phyloP scores from a whole-genome alignment of 1,140 invertebrate genomes.

The Lethrus apterus region DNA sequence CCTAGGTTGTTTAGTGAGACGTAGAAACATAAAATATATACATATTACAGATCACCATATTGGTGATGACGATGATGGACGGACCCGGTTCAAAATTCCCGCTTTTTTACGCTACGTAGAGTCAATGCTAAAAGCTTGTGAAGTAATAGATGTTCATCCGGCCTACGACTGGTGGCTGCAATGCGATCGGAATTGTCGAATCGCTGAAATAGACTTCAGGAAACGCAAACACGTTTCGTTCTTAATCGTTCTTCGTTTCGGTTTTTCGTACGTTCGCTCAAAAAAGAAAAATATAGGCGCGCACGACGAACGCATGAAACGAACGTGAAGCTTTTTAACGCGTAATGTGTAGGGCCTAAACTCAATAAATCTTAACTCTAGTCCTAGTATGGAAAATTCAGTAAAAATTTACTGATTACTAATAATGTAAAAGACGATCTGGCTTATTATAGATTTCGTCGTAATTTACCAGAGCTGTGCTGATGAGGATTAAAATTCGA shows the following conservation, averaged over 20 bases:
- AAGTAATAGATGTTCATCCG: slow-evolving; percentile 26
- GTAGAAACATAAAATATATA: slow-evolving; percentile 8
- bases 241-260: too few relatives aligned
- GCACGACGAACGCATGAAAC: not conserved
- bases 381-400: too few relatives aligned
- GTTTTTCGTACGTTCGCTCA: too few relatives aligned
- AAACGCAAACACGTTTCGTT: too few relatives aligned
- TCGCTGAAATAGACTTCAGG: slow-evolving; percentile 23
- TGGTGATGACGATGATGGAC: slow-evolving; percentile 7
- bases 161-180: slow-evolving; percentile 32
- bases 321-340: too few relatives aligned
- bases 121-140: slow-evolving; percentile 24
- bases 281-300: slow-evolving; percentile 3
- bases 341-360: too few relatives aligned
- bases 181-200: slow-evolving; percentile 36
- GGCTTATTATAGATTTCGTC: too few relatives aligned
- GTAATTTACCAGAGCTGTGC: too few relatives aligned
- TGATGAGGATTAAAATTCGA: too few relatives aligned
- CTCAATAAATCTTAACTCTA: too few relatives aligned
- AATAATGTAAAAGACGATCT: too few relatives aligned
- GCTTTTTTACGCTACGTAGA: slow-evolving; percentile 22
- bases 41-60: slow-evolving; percentile 12
- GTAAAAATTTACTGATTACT: too few relatives aligned
- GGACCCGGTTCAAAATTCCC: slow-evolving; percentile 20
- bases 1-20: slow-evolving; percentile 13